Percentiles rank a stretch among this genome's conserved stretches.
Evolutionary conservation across 2,888 invertebrate species (phyloP).

Genomic region (Anagyrus pseudococci): DNA sequence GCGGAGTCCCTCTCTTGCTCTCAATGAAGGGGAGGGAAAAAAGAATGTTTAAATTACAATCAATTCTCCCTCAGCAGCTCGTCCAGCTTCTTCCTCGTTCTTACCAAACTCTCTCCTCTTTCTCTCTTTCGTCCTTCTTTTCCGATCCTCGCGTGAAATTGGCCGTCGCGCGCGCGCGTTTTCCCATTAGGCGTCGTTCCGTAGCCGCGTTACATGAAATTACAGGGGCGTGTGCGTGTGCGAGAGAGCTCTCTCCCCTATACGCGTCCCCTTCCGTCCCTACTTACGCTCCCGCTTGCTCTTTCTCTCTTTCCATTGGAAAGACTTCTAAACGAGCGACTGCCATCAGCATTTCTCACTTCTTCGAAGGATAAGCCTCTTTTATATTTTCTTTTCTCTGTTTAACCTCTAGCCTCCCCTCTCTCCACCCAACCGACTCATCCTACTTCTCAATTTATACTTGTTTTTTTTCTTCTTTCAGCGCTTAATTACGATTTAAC

Average conservation of each 20-base stretch:
- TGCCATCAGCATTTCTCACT: slow-evolving; percentile 31
- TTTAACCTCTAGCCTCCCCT: background rate
- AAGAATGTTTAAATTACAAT: slow-evolving; percentile 23
- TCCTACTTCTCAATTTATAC: slow-evolving; percentile 19
- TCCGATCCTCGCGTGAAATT: slow-evolving; percentile 51
- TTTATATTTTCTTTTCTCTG: slow-evolving; percentile 21
- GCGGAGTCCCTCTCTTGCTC: no score
- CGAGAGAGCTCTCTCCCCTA: background rate
- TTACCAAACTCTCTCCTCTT: slow-evolving; percentile 22
- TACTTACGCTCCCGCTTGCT: no score
- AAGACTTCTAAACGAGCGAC: slow-evolving; percentile 32
- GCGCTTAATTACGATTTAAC: slow-evolving; percentile 28
- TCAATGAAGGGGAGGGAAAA: background rate
- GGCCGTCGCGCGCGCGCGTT: slow-evolving; percentile 51
- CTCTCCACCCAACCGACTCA: background rate
- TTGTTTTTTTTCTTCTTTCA: slow-evolving; percentile 30
- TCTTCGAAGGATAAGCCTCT: slow-evolving; percentile 22
- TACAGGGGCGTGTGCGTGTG: slow-evolving; percentile 50
- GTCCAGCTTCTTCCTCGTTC: background rate
- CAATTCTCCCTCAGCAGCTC: slow-evolving; percentile 31
- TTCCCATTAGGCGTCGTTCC: slow-evolving; percentile 55
- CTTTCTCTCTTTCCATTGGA: no score
- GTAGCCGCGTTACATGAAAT: slow-evolving; percentile 52
- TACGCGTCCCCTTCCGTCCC: no score
- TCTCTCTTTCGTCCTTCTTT: slow-evolving; percentile 12